Evolutionary conservation across 2,888 invertebrate species (phyloP), one percentile per base, ranked within the genome.

Genomic region (Heliconius charithonia): DNA sequence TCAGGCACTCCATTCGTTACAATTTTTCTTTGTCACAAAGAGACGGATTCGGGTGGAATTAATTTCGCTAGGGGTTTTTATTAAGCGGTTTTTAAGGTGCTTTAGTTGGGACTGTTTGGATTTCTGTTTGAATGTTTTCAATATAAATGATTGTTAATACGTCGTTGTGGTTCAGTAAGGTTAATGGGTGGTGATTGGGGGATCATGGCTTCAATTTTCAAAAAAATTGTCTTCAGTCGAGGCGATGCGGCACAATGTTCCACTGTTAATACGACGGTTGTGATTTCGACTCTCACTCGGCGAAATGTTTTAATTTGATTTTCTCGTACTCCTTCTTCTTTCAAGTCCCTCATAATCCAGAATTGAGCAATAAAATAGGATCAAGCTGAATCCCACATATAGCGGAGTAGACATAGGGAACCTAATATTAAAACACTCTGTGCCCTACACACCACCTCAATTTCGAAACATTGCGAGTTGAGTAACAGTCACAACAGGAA

Each of bases 11-110:
- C 86, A 92, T 93, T 93, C 92, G 92, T 91, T 91, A 91, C 92
- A 91, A 93, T 93, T 93, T 93, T 93, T 93, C 93, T 93, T 91
- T 93, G 93, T 93, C 93, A 91, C 90, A 90, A 89, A 87, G 91
- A 90, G 92, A 90, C 89, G 92, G 92, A 92, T 91, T 93, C 89
- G 87, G 90, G 87, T 86, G 89, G 90, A 90, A 91, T 92, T 92
- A 91, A 91, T 92, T 90, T 90, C 86, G 87, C 87, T 89, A 89
- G 90, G 89, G 89, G 90, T 90, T 92, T 91, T 90, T 91, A 90
- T 88, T 87, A 88, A 87, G 87, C 85, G 86, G 83, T 85, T 85
- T 86, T 86, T 85, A 86, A 87, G 86, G 86, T 87, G 82, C 83
- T 84, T 79, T 83, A 83, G 83, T 83, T 82, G 83, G 76, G 85